Evolutionary conservation across 2,888 invertebrate genomes (phyloP), one percentile per base, ranked within the genome.

Genomic region (Lasius fuliginosus): DNA sequence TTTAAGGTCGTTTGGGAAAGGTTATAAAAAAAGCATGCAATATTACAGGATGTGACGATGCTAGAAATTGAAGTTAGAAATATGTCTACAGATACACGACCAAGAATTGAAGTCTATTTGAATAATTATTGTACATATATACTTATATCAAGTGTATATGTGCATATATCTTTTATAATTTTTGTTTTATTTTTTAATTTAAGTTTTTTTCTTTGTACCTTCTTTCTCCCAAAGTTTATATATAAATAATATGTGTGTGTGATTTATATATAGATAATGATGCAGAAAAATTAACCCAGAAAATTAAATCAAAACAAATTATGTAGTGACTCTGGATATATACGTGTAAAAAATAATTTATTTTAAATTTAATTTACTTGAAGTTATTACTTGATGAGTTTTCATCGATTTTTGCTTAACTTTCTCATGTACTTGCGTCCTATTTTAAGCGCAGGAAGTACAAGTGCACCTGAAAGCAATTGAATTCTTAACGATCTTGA

Each of bases 1-100:
- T 76, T 76, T 76, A 27, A 76, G 36, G 36, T 1, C 18, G 18
- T 4, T 5, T 76, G 6, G n/a, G 53, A 65, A 49, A 40, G 42
- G 40, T 42, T 46, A 56, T 1, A 36, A 9, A 23, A 53, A 30
- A 58, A n/a, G 8, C 3, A 15, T 4, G 12, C 5, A 56, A 53
- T n/a, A 18, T 0, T 3, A 15, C 6, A 12, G 27, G 8, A 30
- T 3, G 0, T n/a, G 2, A 42, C 11, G 2, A 11, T 15, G n/a
- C 1, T 30, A 64, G 33, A 36, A 68, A 11, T 68, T 30, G n/a
- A n/a, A 53, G 6, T 49, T 75, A 49, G 33, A 33, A 33, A 64
- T 64, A 9, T 27, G 18, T 36, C 8, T 36, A n/a, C 36, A 36
- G 11, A 33, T 18, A 15, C 1, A 40, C 11, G 33, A 76, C 27